These are phyloP conservation scores for Caenorhabditis sp. DNA, from an alignment of 2,888 invertebrate species.

Conservation along the genomic window DNA sequence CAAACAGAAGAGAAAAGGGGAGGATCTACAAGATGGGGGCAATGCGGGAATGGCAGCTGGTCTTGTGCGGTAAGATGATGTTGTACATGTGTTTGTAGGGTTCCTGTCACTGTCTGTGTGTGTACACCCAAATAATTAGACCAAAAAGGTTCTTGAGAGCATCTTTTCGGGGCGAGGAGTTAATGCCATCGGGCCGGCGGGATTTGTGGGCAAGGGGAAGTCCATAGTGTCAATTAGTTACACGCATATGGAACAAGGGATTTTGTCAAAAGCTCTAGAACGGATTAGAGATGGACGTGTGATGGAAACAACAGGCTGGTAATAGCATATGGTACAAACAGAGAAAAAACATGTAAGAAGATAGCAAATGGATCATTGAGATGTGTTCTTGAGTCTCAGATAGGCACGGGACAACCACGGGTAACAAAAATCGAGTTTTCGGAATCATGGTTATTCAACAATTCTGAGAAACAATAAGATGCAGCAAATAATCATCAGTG, in stretches of 20 bases:
- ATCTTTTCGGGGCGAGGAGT: constrained; percentile 37
- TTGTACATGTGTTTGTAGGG: constrained; percentile 56
- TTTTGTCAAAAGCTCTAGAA: not conserved
- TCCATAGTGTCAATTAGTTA: constrained; percentile 53
- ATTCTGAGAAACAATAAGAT: too few species aligned
- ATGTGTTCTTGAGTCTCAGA: too few species aligned
- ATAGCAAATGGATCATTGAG: not conserved
- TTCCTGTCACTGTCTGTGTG: constrained; percentile 16
- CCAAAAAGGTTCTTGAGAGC: constrained; percentile 66
- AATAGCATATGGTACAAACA: constrained; percentile 37
- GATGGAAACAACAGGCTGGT: constrained; percentile 28
- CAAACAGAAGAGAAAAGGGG: constrained; percentile 13
- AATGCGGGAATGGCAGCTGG: constrained; percentile 53
- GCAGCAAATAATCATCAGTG: too few species aligned
- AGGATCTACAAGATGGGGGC: constrained; percentile 18
- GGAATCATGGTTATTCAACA: too few species aligned
- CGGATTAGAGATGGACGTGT: too few species aligned
- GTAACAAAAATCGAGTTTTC: not conserved
- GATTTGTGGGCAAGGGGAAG: constrained; percentile 24
- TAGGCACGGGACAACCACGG: too few species aligned
- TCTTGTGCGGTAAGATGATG: constrained; percentile 66
- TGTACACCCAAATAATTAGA: constrained; percentile 61
- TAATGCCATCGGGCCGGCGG: constrained; percentile 43
- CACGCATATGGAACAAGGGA: constrained; percentile 44
- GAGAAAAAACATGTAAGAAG: not conserved